These are phyloP conservation scores for Pseudococcus viburni DNA, from an alignment of 2,888 invertebrate species.

Conservation along the genomic window DNA sequence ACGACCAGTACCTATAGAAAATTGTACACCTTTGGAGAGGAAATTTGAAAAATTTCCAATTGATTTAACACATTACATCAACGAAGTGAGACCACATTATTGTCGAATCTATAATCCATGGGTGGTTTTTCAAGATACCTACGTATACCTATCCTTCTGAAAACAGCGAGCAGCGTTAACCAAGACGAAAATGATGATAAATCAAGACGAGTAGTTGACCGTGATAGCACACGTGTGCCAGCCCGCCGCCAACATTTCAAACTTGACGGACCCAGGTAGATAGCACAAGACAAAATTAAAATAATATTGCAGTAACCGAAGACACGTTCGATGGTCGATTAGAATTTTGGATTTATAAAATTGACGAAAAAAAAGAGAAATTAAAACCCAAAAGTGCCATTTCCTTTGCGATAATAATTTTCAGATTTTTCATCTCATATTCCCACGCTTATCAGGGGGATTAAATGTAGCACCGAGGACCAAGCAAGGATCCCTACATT, in stretches of 20 bases:
- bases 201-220: conserved; percentile 64
- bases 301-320: not conserved
- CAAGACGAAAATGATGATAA: conserved; percentile 62
- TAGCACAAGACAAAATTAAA: conserved; percentile 10
- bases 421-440: not conserved
- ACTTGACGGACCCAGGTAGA: not conserved
- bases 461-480: not conserved
- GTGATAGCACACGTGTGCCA: conserved; percentile 60
- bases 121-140: conserved; percentile 49
- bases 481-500: not conserved
- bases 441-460: not conserved
- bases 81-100: conserved; percentile 35
- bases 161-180: not conserved
- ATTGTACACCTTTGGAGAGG: not conserved
- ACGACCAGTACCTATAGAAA: not conserved
- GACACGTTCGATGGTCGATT: no score
- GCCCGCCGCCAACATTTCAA: conserved; percentile 36
- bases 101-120: conserved; percentile 27
- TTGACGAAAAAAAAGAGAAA: not conserved
- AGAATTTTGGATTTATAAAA: no score
- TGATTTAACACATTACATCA: conserved; percentile 26
- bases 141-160: not conserved
- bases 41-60: conserved; percentile 38
- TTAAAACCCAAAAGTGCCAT: not conserved
- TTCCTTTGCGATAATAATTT: not conserved